Conservation (phyloP, 2,888 invertebrate species). For the Notocelia uddmanniana region DNA sequence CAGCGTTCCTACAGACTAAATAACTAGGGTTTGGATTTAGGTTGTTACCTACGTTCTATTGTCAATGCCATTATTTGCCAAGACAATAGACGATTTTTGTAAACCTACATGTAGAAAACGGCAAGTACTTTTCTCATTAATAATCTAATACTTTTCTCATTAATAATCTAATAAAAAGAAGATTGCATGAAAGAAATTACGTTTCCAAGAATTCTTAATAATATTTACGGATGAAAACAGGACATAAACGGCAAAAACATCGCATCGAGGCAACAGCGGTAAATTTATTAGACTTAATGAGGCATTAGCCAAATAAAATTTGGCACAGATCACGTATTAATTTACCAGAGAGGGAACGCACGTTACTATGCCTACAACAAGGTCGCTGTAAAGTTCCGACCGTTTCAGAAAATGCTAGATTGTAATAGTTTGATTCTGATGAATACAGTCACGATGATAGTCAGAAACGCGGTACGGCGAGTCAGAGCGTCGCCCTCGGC, state of each 20-base stretch:
- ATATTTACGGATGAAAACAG: neutral
- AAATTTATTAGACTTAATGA: slow-evolving; percentile 27
- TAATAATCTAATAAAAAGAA: too few relatives aligned
- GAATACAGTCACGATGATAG: slow-evolving; percentile 43
- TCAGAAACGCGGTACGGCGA: slow-evolving; percentile 47
- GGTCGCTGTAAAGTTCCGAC: slow-evolving; percentile 10
- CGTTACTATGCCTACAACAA: slow-evolving; percentile 2
- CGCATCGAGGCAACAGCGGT: slow-evolving; percentile 8
- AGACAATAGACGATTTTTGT: neutral
- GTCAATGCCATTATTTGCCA: slow-evolving; percentile 39
- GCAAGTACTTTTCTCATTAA: neutral
- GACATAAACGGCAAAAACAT: neutral
- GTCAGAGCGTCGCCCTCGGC: slow-evolving; percentile 79
- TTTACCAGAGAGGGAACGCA: slow-evolving; percentile 6
- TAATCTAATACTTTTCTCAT: neutral
- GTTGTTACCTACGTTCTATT: slow-evolving; percentile 35
- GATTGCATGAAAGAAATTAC: neutral
- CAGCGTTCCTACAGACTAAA: slow-evolving; percentile 36
- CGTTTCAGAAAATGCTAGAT: slow-evolving; percentile 36
- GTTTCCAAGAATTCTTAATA: neutral
- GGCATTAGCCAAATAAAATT: slow-evolving; percentile 25
- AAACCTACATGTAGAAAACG: neutral
- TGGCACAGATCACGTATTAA: slow-evolving; percentile 18
- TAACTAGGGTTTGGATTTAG: slow-evolving; percentile 36
- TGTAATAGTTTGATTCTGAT: slow-evolving; percentile 24